These are phyloP conservation scores for Gymnoscelis rufifasciata DNA, from an alignment of 2,888 invertebrate species.

Conservation along the genomic window DNA sequence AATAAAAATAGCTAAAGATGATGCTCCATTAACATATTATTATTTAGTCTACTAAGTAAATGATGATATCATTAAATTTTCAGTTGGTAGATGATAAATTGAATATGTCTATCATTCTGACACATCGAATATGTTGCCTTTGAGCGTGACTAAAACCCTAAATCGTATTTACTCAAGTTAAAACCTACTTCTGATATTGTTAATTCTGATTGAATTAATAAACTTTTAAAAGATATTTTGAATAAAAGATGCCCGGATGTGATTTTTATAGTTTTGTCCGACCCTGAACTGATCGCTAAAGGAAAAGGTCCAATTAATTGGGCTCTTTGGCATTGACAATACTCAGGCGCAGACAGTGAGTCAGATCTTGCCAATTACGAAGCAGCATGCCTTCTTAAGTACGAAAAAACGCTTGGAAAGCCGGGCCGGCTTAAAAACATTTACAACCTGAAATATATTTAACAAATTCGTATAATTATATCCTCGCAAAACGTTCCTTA, in stretches of 20 bases:
- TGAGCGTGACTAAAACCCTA: too few species aligned
- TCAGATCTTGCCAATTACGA: conserved; percentile 22
- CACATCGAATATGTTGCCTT: too few species aligned
- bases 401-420: conserved; percentile 8
- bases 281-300: conserved; percentile 26
- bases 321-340: conserved; percentile 25
- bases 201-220: too few species aligned
- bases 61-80: too few species aligned
- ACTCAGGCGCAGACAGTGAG: conserved; percentile 21
- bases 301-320: conserved; percentile 26
- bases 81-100: too few species aligned
- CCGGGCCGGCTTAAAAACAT: conserved; percentile 6
- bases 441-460: conserved; percentile 1
- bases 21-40: too few species aligned
- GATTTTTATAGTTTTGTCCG: conserved; percentile 5
- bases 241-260: not conserved
- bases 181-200: too few species aligned
- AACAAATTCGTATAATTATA: conserved; percentile 1
- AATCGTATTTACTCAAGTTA: too few species aligned
- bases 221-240: not conserved
- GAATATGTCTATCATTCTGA: too few species aligned
- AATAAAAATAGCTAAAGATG: too few species aligned
- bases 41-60: too few species aligned
- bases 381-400: conserved; percentile 6
- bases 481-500: not conserved